Percentiles rank a stretch among this genome's conserved stretches.
These are phyloP conservation scores for Erannis defoliaria DNA, from an alignment of 2,888 invertebrate genomes.

Conservation along the genomic window DNA sequence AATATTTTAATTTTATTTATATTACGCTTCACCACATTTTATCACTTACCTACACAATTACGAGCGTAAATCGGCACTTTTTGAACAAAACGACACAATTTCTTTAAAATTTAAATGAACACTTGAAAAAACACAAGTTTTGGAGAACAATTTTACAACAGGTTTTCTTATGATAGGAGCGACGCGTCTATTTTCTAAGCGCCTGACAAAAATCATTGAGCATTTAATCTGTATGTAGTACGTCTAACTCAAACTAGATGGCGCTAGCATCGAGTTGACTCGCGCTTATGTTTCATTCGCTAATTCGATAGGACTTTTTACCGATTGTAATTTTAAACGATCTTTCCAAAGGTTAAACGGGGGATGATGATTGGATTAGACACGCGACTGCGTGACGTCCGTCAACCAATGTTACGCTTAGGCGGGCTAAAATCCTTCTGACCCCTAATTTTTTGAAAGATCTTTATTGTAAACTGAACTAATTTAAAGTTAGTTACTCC, in stretches of 20 bases:
- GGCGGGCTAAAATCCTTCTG: slow-evolving; percentile 78
- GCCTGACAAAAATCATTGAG: neutral
- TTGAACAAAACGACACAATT: too few relatives aligned
- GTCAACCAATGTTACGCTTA: slow-evolving; percentile 80
- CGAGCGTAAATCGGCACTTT: too few relatives aligned
- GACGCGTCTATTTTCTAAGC: neutral
- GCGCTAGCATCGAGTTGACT: slow-evolving; percentile 56
- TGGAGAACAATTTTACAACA: too few relatives aligned
- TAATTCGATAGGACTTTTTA: slow-evolving; percentile 7
- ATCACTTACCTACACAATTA: too few relatives aligned
- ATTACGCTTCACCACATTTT: too few relatives aligned
- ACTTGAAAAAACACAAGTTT: too few relatives aligned
- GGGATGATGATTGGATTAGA: slow-evolving; percentile 79
- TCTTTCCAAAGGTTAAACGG: slow-evolving; percentile 84
- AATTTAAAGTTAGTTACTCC: too few relatives aligned
- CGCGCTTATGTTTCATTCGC: slow-evolving; percentile 56
- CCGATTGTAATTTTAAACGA: slow-evolving; percentile 39
- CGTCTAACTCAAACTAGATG: slow-evolving; percentile 55
- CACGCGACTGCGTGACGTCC: slow-evolving; percentile 80
- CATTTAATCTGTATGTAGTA: neutral
- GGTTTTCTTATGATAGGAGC: too few relatives aligned
- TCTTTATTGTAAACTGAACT: too few relatives aligned
- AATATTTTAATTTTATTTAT: too few relatives aligned
- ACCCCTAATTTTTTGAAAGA: slow-evolving; percentile 72
- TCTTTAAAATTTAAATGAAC: too few relatives aligned